Base-by-base conservation (phyloP, 2,113 vertebrate genomes). In the Eleginops maclovinus region DNA sequence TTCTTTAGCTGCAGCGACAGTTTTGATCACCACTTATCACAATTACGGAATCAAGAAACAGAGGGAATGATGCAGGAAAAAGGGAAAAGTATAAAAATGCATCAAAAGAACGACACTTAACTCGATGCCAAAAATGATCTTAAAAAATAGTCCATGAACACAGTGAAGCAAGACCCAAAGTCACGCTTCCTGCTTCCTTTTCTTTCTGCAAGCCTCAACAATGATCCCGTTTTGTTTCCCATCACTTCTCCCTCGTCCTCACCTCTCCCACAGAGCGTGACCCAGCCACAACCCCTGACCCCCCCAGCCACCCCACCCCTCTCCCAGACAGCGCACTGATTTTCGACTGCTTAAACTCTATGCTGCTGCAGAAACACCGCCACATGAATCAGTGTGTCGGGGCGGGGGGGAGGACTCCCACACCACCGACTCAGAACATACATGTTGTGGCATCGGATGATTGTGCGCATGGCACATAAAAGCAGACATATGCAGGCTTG, bases 251-350 rank as follows among this genome's bases (percentile, higher is more conserved):
- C 44, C 40, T 22, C 10, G 55, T 55, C 58, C 44, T 79, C 82
- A 66, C 58, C 75, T 84, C 87, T 86, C 92, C 88, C 88, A 87
- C 86, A 75, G 84, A 88, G 87, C 46, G 26, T 78, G 91, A 94
- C 92, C 94, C 90, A 68, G 83, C 72, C 86, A 72, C 78, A 74
- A 94, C 93, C 93, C 87, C 83, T 89, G 89, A 90, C 94, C 94
- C 90, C 78, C 60, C 61, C 31, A 31, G 31, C 31, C 31, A 31
- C 31, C 31, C 31, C 31, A 36, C 31, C 31, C 8, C 58, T 83
- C 80, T 90, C 64, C 62, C 88, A 88, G 87, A 88, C 90, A 77
- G 77, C 72, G 31, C 74, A 44, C 62, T 9, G 77, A 56, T 24
- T 74, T 77, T 83, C 83, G 83, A 78, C 85, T 73, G 84, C 86